phyloP scores from a whole-genome alignment of 2,888 invertebrate genomes.

The Drosophila paracracens region DNA sequence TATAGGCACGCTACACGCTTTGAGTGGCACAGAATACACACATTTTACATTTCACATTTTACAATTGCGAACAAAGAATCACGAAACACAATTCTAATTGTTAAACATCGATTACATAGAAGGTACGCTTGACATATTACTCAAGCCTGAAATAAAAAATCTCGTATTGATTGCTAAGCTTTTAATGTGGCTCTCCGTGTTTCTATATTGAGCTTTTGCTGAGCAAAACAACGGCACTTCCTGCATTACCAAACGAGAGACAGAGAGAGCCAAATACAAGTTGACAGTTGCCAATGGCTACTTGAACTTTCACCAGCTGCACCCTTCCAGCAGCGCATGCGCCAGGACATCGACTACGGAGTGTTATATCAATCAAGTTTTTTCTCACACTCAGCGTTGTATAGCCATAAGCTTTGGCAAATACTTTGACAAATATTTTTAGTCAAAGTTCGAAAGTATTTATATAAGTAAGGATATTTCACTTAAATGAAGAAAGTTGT shows the following conservation, averaged over 20 bases:
- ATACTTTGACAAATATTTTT: background rate
- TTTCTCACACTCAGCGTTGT: background rate
- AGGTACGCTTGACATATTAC: conserved; percentile 23
- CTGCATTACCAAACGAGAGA: conserved; percentile 17
- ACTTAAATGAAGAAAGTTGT: background rate
- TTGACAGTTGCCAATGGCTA: conserved; percentile 52
- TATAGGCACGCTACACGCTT: background rate
- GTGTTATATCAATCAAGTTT: conserved; percentile 11
- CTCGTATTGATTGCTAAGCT: conserved; percentile 63
- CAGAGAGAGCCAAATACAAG: conserved; percentile 12
- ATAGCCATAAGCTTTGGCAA: conserved; percentile 2
- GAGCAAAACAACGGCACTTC: conserved; percentile 21
- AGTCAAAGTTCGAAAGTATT: background rate
- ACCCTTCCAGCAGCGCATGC: conserved; percentile 50
- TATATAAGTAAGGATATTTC: background rate
- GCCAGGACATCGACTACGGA: conserved; percentile 6
- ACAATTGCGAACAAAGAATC: background rate
- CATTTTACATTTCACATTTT: background rate
- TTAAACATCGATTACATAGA: conserved; percentile 17
- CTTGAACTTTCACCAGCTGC: conserved; percentile 32
- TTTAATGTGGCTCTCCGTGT: conserved; percentile 28
- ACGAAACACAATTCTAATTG: conserved; percentile 2
- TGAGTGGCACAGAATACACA: background rate
- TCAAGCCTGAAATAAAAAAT: conserved; percentile 41
- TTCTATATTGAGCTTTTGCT: conserved; percentile 46